Percentiles rank a stretch among this genome's conserved stretches.
Conservation (phyloP, 2,888 invertebrate genomes). For the Pristionchus japonicus region DNA sequence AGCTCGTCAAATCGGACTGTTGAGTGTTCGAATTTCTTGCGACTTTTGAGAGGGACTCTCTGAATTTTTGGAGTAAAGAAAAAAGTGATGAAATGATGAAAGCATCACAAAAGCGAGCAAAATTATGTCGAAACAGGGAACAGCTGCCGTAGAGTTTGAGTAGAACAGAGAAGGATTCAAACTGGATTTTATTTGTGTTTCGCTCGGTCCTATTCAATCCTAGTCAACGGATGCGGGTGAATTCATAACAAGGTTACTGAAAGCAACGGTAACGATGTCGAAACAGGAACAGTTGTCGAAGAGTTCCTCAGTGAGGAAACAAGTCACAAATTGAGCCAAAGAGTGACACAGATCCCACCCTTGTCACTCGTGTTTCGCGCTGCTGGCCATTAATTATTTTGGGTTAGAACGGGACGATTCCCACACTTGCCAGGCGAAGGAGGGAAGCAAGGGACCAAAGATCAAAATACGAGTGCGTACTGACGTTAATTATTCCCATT, state of each 20-base stretch:
- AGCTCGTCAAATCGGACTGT: not conserved
- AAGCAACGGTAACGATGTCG: not conserved
- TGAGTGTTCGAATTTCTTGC: not conserved
- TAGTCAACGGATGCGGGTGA: too few species aligned
- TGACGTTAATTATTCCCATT: too few species aligned
- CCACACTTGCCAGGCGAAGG: not conserved
- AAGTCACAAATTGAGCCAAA: not conserved
- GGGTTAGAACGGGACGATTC: not conserved
- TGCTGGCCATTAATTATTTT: not conserved
- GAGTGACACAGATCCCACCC: conserved; percentile 18
- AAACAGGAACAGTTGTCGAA: not conserved
- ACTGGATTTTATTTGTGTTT: too few species aligned
- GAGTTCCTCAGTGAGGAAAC: not conserved
- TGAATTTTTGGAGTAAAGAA: too few species aligned
- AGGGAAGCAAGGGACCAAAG: not conserved
- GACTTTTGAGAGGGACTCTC: not conserved
- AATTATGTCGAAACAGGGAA: too few species aligned
- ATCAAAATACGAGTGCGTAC: too few species aligned
- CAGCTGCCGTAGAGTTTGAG: too few species aligned
- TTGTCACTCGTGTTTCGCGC: not conserved
- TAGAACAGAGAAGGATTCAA: too few species aligned
- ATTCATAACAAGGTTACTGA: too few species aligned
- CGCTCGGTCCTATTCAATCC: too few species aligned
- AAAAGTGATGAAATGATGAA: not conserved
- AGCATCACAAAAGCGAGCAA: too few species aligned